Conservation (phyloP, 2,888 invertebrate genomes). For the Vanessa cardui region DNA sequence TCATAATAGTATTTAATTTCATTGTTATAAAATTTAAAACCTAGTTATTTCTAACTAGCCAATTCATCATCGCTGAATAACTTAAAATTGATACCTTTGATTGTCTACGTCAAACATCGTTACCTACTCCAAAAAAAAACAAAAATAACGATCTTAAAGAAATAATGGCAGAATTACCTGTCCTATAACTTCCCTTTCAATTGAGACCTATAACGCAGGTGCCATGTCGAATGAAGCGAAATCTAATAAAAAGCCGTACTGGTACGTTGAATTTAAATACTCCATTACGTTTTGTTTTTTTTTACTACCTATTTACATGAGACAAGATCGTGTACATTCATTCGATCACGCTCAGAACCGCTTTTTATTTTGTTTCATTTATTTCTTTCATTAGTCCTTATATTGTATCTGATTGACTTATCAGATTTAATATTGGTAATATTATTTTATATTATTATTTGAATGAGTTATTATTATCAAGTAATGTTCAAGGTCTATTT, state of each 20-base stretch:
- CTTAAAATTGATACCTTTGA: no score
- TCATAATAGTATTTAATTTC: no score
- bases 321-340: conserved; percentile 27
- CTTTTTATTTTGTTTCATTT: conserved; percentile 18
- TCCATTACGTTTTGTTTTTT: conserved; percentile 35
- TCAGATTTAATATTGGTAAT: not conserved
- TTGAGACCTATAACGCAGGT: conserved; percentile 31
- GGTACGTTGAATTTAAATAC: conserved; percentile 37
- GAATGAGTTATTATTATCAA: no score
- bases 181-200: conserved; percentile 18
- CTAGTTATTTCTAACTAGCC: no score
- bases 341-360: conserved; percentile 21
- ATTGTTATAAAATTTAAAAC: no score
- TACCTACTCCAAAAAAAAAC: not conserved
- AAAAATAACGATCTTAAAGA: not conserved
- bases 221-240: conserved; percentile 26
- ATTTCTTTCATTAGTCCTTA: not conserved
- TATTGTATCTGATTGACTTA: not conserved
- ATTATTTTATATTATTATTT: no score
- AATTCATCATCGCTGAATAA: no score
- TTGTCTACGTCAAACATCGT: no score
- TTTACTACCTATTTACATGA: conserved; percentile 28
- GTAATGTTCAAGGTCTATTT: no score
- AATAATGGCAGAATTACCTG: conserved; percentile 17
- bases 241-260: conserved; percentile 33